phyloP scores from a whole-genome alignment of 2,888 invertebrate genomes.

The Phania funesta region DNA sequence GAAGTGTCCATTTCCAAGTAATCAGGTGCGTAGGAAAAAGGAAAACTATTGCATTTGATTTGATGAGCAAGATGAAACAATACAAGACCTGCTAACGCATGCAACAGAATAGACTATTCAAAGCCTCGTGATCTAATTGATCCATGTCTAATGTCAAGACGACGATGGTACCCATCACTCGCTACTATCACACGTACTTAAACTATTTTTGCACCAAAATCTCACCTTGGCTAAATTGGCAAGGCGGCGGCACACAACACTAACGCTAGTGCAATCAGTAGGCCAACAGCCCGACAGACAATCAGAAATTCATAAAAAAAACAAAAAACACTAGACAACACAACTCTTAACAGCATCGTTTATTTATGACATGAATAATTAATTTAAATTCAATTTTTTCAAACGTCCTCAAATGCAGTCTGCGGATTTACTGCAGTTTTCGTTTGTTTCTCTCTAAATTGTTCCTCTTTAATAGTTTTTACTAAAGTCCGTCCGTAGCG shows the following conservation, averaged over 20 bases:
- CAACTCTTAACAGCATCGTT: conserved; percentile 58
- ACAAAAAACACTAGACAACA: background rate
- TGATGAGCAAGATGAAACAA: too few species aligned
- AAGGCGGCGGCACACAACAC: background rate
- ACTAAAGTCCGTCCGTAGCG: background rate
- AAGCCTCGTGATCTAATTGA: too few species aligned
- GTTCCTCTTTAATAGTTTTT: background rate
- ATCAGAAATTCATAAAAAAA: background rate
- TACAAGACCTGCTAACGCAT: too few species aligned
- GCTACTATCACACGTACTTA: too few species aligned
- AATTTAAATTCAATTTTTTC: conserved; percentile 59
- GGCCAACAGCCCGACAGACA: conserved; percentile 7
- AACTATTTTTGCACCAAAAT: too few species aligned
- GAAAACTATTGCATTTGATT: too few species aligned
- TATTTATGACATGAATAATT: conserved; percentile 63
- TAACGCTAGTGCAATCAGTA: background rate
- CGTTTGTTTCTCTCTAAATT: background rate
- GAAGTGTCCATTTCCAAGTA: too few species aligned
- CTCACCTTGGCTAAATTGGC: conserved; percentile 8
- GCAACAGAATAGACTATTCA: too few species aligned
- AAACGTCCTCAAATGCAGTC: conserved; percentile 48
- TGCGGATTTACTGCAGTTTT: background rate
- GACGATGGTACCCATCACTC: too few species aligned
- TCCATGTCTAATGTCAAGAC: too few species aligned
- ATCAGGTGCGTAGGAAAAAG: too few species aligned